phyloP scores from a whole-genome alignment of 92 coral and sea anemone species.

The Umimayanthus kanabou region DNA sequence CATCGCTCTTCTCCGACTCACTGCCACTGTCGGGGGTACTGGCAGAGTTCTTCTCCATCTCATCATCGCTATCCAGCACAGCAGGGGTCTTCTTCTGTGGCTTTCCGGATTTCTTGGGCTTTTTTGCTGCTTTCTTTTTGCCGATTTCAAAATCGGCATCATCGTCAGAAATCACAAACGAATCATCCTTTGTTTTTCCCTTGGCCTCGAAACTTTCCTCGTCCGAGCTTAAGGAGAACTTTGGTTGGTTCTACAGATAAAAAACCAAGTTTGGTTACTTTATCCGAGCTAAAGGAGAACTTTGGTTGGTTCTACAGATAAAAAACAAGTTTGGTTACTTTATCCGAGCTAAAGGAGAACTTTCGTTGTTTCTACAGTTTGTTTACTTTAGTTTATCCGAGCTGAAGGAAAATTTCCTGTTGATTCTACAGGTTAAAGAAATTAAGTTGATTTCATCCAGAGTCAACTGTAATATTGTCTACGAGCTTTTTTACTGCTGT shows the following conservation, averaged over 20 bases:
- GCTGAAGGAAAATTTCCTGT: not conserved
- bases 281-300: not conserved
- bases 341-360: not conserved
- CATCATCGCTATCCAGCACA: slow-evolving; percentile 11
- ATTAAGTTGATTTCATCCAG: no score
- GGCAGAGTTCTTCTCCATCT: not conserved
- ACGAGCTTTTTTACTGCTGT: no score
- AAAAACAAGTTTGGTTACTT: no score
- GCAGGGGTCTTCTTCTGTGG: not conserved
- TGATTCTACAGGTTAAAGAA: no score
- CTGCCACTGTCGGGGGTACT: not conserved
- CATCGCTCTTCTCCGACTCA: slow-evolving; percentile 38
- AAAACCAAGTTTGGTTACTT: no score
- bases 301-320: not conserved
- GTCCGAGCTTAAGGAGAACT: slow-evolving; percentile 1
- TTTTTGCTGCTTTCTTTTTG: slow-evolving; percentile 15
- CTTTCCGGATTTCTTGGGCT: not conserved
- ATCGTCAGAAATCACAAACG: slow-evolving; percentile 36
- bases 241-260: not conserved
- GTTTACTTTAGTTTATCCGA: no score
- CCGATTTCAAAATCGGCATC: slow-evolving; percentile 11
- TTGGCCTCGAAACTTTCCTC: slow-evolving; percentile 25
- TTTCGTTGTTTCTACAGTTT: not conserved
- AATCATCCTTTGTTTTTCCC: slow-evolving; percentile 23
- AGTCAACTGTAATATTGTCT: no score